A percentile compares a stretch with the other conserved stretches of the same genome.
phyloP scores from a whole-genome alignment of 2,113 vertebrate species.

The Cygnus buccinator region DNA sequence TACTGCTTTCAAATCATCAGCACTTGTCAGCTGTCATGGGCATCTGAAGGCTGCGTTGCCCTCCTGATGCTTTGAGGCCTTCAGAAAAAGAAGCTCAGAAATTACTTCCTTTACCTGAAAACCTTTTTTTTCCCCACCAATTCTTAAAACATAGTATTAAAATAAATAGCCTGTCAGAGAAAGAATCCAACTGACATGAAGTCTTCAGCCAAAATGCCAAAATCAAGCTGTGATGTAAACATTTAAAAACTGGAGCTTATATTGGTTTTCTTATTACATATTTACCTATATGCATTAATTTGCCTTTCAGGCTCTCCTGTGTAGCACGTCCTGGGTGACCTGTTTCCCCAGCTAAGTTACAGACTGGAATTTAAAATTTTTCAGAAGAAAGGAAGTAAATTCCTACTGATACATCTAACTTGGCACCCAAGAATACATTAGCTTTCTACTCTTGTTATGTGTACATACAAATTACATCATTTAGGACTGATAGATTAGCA shows the following conservation, averaged over 20 bases:
- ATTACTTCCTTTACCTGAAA: neutral
- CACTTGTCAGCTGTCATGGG: neutral
- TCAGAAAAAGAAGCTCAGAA: slow-evolving; percentile 8
- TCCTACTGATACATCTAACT: neutral
- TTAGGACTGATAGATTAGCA: neutral
- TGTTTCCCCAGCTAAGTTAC: neutral
- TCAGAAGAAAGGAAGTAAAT: neutral
- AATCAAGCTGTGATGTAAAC: neutral
- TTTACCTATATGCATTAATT: neutral
- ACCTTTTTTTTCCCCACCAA: neutral
- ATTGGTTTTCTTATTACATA: neutral
- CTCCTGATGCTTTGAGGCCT: neutral
- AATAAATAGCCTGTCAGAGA: neutral
- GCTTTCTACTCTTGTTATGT: neutral
- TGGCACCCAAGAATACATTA: neutral
- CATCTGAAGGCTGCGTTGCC: neutral
- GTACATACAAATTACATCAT: neutral
- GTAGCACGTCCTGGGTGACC: neutral
- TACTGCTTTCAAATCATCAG: slow-evolving; percentile 10
- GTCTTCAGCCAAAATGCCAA: slow-evolving; percentile 29
- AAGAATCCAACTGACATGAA: neutral
- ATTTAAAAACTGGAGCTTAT: neutral
- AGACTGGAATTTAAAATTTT: neutral
- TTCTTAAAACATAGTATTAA: neutral
- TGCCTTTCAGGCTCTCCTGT: neutral